These are phyloP conservation scores for Seira ritae DNA, from an alignment of 2,888 invertebrate species.

Conservation along the genomic window DNA sequence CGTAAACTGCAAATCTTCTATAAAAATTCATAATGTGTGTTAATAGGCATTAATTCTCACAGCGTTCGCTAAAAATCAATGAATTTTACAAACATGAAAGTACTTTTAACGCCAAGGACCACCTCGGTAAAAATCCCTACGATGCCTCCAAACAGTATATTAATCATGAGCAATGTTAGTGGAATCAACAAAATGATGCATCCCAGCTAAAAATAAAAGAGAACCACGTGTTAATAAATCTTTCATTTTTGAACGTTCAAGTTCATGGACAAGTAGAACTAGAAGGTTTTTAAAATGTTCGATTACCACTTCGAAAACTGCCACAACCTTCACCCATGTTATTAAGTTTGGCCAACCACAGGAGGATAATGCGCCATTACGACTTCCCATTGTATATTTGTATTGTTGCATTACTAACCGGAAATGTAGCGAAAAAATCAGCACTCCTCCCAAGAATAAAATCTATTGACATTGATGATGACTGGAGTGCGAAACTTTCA, in stretches of 20 bases:
- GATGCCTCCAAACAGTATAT: neutral
- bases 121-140: neutral
- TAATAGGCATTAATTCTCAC: neutral
- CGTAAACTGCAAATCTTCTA: conserved; percentile 18
- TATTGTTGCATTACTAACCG: no score
- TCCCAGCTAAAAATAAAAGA: neutral
- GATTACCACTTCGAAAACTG: conserved; percentile 31
- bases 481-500: no score
- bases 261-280: no score
- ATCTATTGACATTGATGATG: no score
- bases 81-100: no score
- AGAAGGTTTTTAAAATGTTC: neutral
- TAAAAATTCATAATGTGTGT: neutral
- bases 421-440: no score
- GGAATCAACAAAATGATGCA: neutral
- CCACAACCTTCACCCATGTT: conserved; percentile 31
- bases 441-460: no score
- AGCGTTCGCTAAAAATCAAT: no score
- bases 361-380: no score
- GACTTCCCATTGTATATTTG: no score
- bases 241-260: no score
- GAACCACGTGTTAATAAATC: neutral
- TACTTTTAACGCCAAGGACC: neutral
- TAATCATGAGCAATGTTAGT: neutral
- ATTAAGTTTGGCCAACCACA: no score